Evolutionary conservation across 1,140 invertebrate genomes (phyloP).

Genomic region (Ceratina australensis): DNA sequence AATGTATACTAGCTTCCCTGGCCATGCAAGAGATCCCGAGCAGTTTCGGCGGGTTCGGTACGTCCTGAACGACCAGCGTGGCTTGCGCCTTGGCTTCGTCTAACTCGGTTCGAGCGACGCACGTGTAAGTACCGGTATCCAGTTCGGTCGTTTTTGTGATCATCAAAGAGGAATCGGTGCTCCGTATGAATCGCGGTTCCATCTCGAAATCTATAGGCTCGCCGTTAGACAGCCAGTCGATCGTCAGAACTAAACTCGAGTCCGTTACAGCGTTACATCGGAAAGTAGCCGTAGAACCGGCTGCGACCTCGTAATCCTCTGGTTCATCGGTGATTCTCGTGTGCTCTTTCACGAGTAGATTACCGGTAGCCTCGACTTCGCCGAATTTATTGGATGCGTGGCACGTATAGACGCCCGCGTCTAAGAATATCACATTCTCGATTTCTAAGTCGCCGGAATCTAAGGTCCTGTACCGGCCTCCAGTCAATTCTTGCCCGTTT

Average conservation of each 20-base stretch:
- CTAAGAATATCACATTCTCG: conserved; percentile 88
- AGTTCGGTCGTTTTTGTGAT: conserved; percentile 96
- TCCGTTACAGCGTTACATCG: conserved; percentile 95
- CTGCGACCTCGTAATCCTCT: conserved; percentile 94
- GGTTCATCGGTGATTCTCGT: conserved; percentile 92
- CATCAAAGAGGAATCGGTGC: conserved; percentile 94
- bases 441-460: conserved; percentile 92
- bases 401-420: conserved; percentile 94
- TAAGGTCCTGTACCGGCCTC: conserved; percentile 87
- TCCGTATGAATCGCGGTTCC: conserved; percentile 89
- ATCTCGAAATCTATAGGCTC: conserved; percentile 92
- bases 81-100: conserved; percentile 92
- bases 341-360: conserved; percentile 90
- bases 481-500: conserved; percentile 90
- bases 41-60: conserved; percentile 93
- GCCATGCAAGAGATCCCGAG: conserved; percentile 84
- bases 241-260: conserved; percentile 87
- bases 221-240: conserved; percentile 93
- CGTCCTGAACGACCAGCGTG: conserved; percentile 96
- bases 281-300: conserved; percentile 94
- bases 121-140: conserved; percentile 97
- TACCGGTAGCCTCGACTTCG: conserved; percentile 86
- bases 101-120: conserved; percentile 93
- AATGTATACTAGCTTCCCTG: conserved; percentile 87
- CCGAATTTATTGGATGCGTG: conserved; percentile 96